Base-by-base conservation (phyloP, 2,888 invertebrate genomes). In the Lypha dubia region DNA sequence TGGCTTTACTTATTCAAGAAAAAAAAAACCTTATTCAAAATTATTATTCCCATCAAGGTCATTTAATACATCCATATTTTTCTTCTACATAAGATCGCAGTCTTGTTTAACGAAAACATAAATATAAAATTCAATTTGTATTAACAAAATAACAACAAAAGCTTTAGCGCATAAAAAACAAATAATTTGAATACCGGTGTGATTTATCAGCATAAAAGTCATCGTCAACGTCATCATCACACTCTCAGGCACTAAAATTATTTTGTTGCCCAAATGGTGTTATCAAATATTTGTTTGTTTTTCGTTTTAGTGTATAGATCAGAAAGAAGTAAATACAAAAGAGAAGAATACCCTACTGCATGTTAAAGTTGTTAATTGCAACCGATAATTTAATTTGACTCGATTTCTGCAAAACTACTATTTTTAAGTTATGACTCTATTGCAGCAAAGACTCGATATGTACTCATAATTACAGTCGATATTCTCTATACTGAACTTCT, bases 11-110 rank as follows among this genome's bases (percentile, higher is more conserved):
- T 44, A 49, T 32, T 63, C n/a, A 22, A 15, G 17, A 65, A 28
- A 46, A n/a, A n/a, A n/a, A n/a, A n/a, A n/a, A n/a, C n/a, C n/a
- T n/a, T 28, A 24, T 77, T 38, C 13, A 17, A 67, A 76, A 53
- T 58, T 68, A 20, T 35, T 32, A 53, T 17, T 24, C 28, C 28
- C 44, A 62, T 49, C 65, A 75, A 83, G 83, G 83, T 65, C 79
- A 68, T 44, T 56, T 46, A 9, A 35, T 44, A 28, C 24, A 63
- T 4, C 5, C 20, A 41, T 41, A 15, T 51, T 24, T 62, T 38
- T 74, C 0, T 60, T 22, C 32, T 73, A 35, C 28, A 2, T 49
- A 41, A 41, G 22, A 15, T 38, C n/a, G 17, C 15, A 41, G 60
- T 60, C 3, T 70, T 79, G 11, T 35, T 24, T 60, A 67, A 17